phyloP scores from a whole-genome alignment of 1,140 invertebrate species.

The Caenorhabditis briggsae region DNA sequence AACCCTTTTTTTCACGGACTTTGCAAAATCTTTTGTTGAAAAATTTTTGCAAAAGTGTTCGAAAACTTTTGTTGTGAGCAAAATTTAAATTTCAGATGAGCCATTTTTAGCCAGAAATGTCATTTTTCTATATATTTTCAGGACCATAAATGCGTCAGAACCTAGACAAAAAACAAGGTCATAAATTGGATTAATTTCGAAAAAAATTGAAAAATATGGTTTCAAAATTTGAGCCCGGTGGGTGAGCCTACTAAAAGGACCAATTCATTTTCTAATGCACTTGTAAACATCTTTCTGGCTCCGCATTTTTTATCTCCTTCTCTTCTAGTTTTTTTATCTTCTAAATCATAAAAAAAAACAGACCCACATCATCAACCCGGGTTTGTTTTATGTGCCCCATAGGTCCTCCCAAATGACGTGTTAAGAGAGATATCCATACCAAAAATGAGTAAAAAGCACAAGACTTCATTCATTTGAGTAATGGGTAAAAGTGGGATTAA shows the following conservation, averaged over 20 bases:
- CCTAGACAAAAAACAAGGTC: no score
- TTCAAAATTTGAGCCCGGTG: no score
- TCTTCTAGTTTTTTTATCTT: not conserved
- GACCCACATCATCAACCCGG: constrained; percentile 31
- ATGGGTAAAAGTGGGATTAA: constrained; percentile 5
- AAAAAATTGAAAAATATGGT: no score
- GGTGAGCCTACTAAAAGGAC: not conserved
- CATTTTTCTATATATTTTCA: no score
- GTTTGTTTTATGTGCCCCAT: constrained; percentile 34
- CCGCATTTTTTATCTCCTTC: not conserved
- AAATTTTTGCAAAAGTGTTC: no score
- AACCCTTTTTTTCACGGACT: no score
- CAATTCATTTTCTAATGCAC: constrained; percentile 2
- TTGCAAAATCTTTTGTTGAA: no score
- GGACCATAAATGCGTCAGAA: no score
- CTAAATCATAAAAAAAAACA: constrained; percentile 16
- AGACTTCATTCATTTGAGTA: constrained; percentile 5
- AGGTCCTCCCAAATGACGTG: constrained; percentile 21
- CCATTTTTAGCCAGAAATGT: no score
- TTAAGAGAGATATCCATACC: not conserved
- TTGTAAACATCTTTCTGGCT: not conserved
- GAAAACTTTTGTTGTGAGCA: no score
- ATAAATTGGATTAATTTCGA: no score
- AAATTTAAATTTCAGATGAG: no score
- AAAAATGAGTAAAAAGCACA: constrained; percentile 23